Conservation (phyloP, 2,113 vertebrate species). For the Martes martes region DNA sequence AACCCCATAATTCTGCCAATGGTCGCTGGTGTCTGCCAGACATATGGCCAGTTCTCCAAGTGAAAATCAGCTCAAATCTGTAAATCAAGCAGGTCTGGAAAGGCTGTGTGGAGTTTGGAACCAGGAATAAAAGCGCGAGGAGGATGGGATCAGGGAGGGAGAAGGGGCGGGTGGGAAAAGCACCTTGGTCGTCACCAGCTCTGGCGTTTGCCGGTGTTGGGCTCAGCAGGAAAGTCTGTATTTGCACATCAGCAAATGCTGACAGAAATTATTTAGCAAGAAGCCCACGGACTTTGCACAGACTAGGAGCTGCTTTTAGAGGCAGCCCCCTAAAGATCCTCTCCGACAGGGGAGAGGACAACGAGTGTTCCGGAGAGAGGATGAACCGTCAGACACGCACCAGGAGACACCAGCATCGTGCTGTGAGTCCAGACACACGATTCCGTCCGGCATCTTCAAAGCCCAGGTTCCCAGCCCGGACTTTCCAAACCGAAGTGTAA, state of each 20-base stretch:
- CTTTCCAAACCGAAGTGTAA: neutral
- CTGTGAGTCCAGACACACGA: neutral
- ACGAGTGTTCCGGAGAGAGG: neutral
- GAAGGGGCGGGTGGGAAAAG: neutral
- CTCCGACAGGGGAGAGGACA: neutral
- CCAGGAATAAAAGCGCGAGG: fast-evolving
- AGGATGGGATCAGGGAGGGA: fast-evolving
- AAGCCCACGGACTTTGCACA: neutral
- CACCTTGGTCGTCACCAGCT: fast-evolving
- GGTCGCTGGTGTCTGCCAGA: slow-evolving; percentile 39
- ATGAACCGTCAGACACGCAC: fast-evolving
- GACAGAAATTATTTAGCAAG: neutral
- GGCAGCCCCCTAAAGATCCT: neutral
- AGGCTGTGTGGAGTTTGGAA: neutral
- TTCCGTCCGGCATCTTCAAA: fast-evolving
- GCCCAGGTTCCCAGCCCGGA: neutral
- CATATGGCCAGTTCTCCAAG: slow-evolving; percentile 10
- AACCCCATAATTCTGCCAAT: slow-evolving; percentile 4
- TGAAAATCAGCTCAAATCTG: neutral
- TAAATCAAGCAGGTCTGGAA: neutral
- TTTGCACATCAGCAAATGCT: neutral
- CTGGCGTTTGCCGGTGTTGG: neutral
- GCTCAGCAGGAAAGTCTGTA: neutral
- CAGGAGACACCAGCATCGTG: fast-evolving
- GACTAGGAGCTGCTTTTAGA: neutral